Conservation (phyloP, 2,888 invertebrate genomes). For the Caenorhabditis plicata region DNA sequence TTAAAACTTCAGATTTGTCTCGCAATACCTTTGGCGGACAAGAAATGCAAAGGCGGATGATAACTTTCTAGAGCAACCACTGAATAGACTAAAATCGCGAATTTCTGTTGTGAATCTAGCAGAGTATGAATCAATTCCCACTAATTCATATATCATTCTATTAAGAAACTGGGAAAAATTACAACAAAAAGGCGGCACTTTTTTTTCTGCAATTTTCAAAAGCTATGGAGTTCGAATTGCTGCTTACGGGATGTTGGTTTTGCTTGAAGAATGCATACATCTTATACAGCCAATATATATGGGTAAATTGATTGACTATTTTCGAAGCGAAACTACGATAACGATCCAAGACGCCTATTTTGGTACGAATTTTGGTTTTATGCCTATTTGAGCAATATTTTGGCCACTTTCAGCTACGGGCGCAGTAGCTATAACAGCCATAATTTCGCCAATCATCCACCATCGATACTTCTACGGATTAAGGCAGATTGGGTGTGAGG, state of each 20-base stretch:
- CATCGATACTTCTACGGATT: slow-evolving; percentile 87
- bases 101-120: not conserved
- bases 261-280: slow-evolving; percentile 15
- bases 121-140: slow-evolving; percentile 1
- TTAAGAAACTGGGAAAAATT: not conserved
- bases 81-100: slow-evolving; percentile 5
- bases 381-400: not conserved
- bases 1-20: slow-evolving; percentile 4
- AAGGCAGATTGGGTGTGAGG: slow-evolving; percentile 80
- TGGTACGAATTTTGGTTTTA: not conserved
- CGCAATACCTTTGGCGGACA: slow-evolving; percentile 14
- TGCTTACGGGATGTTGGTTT: not conserved
- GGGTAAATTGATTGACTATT: slow-evolving; percentile 68
- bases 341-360: no score
- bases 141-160: not conserved
- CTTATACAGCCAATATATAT: slow-evolving; percentile 68
- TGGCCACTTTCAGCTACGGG: slow-evolving; percentile 41
- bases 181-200: not conserved
- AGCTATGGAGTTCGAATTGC: not conserved
- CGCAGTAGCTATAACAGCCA: slow-evolving; percentile 32
- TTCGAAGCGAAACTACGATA: slow-evolving; percentile 60
- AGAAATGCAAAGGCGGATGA: slow-evolving; percentile 6
- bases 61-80: slow-evolving; percentile 13
- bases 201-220: not conserved
- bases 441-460: slow-evolving; percentile 69